Evolutionary conservation across 37 sponge, comb jelly and placozoan species (phyloP).

Genomic region (Chondrosia reniformis): DNA sequence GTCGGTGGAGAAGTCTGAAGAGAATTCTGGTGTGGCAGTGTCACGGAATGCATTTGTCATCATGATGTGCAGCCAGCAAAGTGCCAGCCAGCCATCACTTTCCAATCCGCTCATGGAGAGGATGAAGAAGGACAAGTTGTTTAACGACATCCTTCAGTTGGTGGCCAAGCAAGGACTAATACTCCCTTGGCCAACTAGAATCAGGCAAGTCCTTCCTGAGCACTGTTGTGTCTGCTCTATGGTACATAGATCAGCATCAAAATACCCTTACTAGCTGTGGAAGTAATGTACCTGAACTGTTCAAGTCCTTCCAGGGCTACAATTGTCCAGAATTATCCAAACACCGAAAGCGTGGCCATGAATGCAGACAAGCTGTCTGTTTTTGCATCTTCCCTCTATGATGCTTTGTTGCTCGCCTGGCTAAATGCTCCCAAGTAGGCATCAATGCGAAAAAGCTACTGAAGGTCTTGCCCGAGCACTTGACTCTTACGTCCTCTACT

Average conservation of each 20-base stretch:
- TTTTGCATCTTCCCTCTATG: neutral
- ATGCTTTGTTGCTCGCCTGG: slow-evolving; percentile 6
- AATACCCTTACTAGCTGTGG: neutral
- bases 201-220: neutral
- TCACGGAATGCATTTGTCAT: slow-evolving; percentile 15
- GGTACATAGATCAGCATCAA: slow-evolving; percentile 27
- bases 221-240: neutral
- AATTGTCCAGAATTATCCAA: slow-evolving; percentile 33
- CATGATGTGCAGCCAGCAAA: slow-evolving; percentile 5
- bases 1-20: neutral
- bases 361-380: neutral
- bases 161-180: slow-evolving; percentile 2
- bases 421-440: neutral
- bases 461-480: neutral
- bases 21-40: slow-evolving; percentile 1
- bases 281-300: no score
- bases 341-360: neutral
- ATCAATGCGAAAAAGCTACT: neutral
- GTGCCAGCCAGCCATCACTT: neutral
- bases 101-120: slow-evolving; percentile 1
- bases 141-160: slow-evolving; percentile 11
- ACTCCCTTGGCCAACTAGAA: neutral
- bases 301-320: slow-evolving; percentile 19
- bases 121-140: slow-evolving; percentile 17
- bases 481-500: slow-evolving; percentile 18